Conservation (phyloP, 2,797 vertebrate genomes). For the Pipistrellus nathusii region DNA sequence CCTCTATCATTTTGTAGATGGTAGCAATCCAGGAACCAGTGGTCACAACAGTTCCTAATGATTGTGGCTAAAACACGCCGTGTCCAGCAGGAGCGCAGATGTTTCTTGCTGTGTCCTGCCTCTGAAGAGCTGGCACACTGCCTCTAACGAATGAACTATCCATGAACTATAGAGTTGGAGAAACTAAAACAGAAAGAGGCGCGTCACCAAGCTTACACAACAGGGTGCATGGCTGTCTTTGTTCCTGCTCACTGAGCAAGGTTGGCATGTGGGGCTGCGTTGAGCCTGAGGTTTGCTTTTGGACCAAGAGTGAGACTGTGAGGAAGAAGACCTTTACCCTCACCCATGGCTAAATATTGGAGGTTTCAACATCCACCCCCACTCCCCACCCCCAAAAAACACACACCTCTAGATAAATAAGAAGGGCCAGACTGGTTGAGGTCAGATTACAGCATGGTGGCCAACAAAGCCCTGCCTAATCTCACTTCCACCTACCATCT, state of each 20-base stretch:
- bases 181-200: neutral
- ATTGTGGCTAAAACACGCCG: neutral
- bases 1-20: neutral
- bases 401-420: neutral
- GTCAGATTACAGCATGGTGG: fast-evolving
- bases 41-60: neutral
- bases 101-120: neutral
- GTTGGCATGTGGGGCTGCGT: neutral
- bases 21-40: too few species aligned
- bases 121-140: neutral
- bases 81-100: neutral
- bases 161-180: neutral
- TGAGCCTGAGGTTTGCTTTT: neutral
- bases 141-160: neutral
- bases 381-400: neutral
- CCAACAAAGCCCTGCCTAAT: fast-evolving
- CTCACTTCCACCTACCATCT: neutral
- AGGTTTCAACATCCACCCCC: neutral
- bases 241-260: neutral
- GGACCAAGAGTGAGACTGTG: neutral
- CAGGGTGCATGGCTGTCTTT: fast-evolving
- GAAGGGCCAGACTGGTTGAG: neutral
- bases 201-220: neutral
- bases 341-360: neutral
- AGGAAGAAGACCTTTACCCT: neutral